Percentiles rank a stretch among this genome's conserved stretches.
Conservation (phyloP, 2,888 invertebrate genomes). For the Thera britannica region DNA sequence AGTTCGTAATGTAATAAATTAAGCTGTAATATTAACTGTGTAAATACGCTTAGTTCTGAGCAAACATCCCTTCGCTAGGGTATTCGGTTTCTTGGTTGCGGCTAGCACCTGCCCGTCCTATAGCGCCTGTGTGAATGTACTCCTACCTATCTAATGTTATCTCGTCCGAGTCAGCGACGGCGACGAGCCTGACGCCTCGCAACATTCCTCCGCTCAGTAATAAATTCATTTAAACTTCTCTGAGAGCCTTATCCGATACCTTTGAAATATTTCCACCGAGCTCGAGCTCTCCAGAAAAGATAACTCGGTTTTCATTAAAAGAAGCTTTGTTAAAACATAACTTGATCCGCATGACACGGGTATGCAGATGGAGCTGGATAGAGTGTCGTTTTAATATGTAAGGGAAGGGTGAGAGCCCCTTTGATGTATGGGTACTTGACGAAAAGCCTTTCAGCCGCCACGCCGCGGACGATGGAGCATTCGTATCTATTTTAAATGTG, state of each 20-base stretch:
- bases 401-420: slow-evolving; percentile 50
- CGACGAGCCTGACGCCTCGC: slow-evolving; percentile 55
- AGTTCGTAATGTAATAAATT: slow-evolving; percentile 56
- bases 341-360: slow-evolving; percentile 35
- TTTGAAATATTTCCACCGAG: slow-evolving; percentile 34
- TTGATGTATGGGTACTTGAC: slow-evolving; percentile 55
- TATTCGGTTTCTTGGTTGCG: slow-evolving; percentile 55
- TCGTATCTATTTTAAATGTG: slow-evolving; percentile 47
- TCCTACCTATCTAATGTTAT: slow-evolving; percentile 58
- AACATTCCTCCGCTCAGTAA: slow-evolving; percentile 57
- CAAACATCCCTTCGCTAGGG: slow-evolving; percentile 58
- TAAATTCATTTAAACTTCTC: slow-evolving; percentile 51
- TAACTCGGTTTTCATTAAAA: slow-evolving; percentile 50
- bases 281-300: slow-evolving; percentile 35
- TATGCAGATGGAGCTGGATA: slow-evolving; percentile 37
- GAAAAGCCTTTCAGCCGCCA: slow-evolving; percentile 51
- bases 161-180: slow-evolving; percentile 44
- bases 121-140: slow-evolving; percentile 45
- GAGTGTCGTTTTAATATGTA: slow-evolving; percentile 44
- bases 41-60: slow-evolving; percentile 62
- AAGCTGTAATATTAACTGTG: slow-evolving; percentile 55
- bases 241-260: slow-evolving; percentile 44
- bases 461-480: slow-evolving; percentile 37
- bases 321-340: slow-evolving; percentile 39
- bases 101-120: slow-evolving; percentile 54